Conservation (phyloP, 2,113 vertebrate genomes). For the Leucosticte australis region DNA sequence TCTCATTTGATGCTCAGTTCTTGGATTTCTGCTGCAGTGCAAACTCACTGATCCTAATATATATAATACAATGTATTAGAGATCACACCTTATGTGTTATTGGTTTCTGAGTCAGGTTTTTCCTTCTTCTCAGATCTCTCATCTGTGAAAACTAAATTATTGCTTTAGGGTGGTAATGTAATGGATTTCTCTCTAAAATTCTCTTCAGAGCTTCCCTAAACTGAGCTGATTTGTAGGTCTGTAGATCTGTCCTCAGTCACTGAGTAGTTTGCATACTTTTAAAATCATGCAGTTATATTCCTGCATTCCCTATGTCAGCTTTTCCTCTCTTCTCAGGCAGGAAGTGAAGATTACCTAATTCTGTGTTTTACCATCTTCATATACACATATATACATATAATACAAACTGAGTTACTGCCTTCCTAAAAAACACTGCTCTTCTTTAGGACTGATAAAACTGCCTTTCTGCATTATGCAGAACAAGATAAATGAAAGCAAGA, state of each 20-base stretch:
- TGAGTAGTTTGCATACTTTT: background rate
- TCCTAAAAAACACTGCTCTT: background rate
- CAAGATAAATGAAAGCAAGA: background rate
- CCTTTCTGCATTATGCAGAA: background rate
- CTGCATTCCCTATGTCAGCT: background rate
- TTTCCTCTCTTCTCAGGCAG: background rate
- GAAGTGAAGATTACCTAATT: background rate
- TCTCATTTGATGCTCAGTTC: background rate
- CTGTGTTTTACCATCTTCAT: background rate
- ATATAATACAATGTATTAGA: background rate
- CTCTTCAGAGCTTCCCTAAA: background rate
- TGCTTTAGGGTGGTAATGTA: background rate
- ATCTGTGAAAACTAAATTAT: background rate
- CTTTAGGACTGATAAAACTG: background rate
- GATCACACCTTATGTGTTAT: too few relatives aligned
- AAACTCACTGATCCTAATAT: background rate
- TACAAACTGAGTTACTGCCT: background rate
- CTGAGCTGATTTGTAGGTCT: background rate
- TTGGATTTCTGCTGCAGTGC: background rate
- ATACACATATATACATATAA: too few relatives aligned
- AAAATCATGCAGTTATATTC: background rate
- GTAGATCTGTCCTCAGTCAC: background rate
- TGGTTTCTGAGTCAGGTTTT: background rate
- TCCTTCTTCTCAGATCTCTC: background rate
- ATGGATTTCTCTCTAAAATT: background rate